Percentiles rank a stretch among this genome's conserved stretches.
These are phyloP conservation scores for Varanus salvator DNA, from an alignment of 2,113 vertebrate species.

Conservation along the genomic window DNA sequence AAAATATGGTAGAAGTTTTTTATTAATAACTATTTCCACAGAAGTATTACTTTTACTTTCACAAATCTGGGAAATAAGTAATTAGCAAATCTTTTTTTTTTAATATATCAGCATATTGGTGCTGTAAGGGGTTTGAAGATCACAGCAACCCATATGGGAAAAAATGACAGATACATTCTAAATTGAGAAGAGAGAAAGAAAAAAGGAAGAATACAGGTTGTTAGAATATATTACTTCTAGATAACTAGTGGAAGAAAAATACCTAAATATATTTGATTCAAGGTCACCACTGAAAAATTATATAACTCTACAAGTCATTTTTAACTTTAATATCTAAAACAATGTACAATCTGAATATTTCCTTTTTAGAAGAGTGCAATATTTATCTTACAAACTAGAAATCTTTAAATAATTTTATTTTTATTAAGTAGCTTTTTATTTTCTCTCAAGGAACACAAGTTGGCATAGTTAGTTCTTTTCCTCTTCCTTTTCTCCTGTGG, in stretches of 20 bases:
- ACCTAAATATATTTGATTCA: no score
- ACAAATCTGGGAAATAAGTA: background rate
- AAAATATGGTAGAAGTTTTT: constrained; percentile 19
- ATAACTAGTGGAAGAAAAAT: no score
- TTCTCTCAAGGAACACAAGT: background rate
- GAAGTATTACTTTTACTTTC: constrained; percentile 22
- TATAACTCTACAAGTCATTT: no score
- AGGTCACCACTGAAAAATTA: no score
- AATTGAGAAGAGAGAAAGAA: background rate
- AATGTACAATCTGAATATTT: no score
- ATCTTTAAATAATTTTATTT: no score
- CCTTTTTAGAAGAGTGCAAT: no score
- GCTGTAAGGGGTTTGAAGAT: background rate
- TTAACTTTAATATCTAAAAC: no score
- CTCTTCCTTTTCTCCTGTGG: background rate
- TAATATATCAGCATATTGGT: background rate
- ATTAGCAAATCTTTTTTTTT: background rate
- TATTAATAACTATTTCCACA: constrained; percentile 17
- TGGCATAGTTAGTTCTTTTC: background rate
- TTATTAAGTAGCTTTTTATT: background rate
- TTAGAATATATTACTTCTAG: background rate
- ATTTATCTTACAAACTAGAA: no score
- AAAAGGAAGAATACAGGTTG: background rate
- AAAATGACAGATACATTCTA: background rate
- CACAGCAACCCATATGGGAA: background rate